Evolutionary conservation across 2,797 vertebrate genomes (phyloP), one percentile per base, ranked within the genome.

Genomic region (Naso thynnoides): DNA sequence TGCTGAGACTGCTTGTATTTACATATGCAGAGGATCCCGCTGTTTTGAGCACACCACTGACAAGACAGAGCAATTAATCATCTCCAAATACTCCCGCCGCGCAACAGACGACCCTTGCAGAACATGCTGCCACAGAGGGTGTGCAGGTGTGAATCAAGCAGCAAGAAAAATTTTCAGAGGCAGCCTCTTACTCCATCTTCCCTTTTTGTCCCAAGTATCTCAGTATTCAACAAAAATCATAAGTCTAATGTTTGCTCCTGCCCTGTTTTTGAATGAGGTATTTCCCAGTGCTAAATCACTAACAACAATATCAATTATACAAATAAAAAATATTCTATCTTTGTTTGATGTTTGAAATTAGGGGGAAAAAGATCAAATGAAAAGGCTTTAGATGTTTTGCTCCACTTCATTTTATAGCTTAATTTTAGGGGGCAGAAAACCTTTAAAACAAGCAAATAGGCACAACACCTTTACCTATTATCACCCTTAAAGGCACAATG

Each of bases 61-160:
- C 91, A 91, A 95, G 97, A 97, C 98, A 97, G 94, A 94, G 95
- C 95, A 96, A 98, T 99, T 98, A 98, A 97, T 98, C 98, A 98
- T 94, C 88, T 91, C 94, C 94, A 95, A 95, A 95, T 94, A 91
- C 96, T 95, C 96, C 96, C 54, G 95, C 96, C 81, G 94, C 1
- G 96, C 89, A 80, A 88, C 77, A 95, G 91, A 95, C 91, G 90
- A 95, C 95, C 95, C 95, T 93, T 89, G 94, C 95, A 90, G 94
- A 93, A 91, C 91, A 90, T 80, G 81, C 92, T 86, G 94, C 96
- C 95, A 95, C 90, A 82, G 90, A 94, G 88, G 61, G 93, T 93
- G 93, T 94, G 96, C 97, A 98, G 96, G 97, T 97, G 96, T 95
- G 95, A 94, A 87, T 85, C 83, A 91, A 94, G 94, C 95, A 91